A percentile compares a stretch with the other conserved stretches of the same genome.
phyloP scores from a whole-genome alignment of 1,140 invertebrate species.

The Sinonovacula constricta region DNA sequence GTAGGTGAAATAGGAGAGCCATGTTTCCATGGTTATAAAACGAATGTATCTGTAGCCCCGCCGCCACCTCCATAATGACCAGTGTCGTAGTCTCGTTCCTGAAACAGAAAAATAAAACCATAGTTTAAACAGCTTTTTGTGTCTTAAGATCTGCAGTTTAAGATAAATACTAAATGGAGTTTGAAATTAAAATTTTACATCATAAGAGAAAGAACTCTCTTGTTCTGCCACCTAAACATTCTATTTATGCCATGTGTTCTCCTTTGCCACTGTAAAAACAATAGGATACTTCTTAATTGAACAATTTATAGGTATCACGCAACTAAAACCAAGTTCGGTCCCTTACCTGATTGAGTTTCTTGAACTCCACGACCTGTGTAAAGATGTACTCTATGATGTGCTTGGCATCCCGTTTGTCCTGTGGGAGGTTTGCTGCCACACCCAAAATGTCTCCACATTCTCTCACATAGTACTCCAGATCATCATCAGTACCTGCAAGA shows the following conservation, averaged over 20 bases:
- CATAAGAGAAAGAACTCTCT: not conserved
- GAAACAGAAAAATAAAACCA: too few relatives aligned
- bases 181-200: not conserved
- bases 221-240: not conserved
- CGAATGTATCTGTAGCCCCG: too few relatives aligned
- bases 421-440: conserved; percentile 77
- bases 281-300: not conserved
- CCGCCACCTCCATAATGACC: conserved; percentile 59
- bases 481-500: conserved; percentile 83
- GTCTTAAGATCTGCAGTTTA: not conserved
- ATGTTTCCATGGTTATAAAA: too few relatives aligned
- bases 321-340: too few relatives aligned
- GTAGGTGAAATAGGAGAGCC: too few relatives aligned
- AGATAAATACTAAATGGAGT: not conserved
- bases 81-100: conserved; percentile 64
- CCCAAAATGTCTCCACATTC: conserved; percentile 92
- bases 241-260: not conserved
- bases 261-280: not conserved
- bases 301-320: too few relatives aligned
- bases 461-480: conserved; percentile 92
- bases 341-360: conserved; percentile 79
- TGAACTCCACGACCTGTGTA: conserved; percentile 82
- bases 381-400: conserved; percentile 82
- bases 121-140: too few relatives aligned
- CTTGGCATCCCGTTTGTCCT: conserved; percentile 79